phyloP scores from a whole-genome alignment of 2,113 vertebrate species.

The Aplodontia rufa region DNA sequence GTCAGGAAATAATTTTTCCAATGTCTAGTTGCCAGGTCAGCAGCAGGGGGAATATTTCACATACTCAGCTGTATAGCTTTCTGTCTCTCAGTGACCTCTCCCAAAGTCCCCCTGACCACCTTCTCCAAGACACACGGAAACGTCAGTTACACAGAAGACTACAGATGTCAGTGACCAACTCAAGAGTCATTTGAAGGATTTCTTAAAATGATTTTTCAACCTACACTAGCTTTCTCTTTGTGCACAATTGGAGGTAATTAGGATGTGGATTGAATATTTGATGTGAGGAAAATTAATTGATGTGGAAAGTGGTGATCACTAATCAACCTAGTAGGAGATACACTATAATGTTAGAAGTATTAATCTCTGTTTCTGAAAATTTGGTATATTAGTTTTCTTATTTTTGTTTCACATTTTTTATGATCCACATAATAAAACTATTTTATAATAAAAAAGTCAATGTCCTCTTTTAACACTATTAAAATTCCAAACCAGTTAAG shows the following conservation, averaged over 20 bases:
- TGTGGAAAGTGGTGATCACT: background rate
- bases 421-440: background rate
- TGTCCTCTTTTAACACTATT: background rate
- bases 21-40: background rate
- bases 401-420: background rate
- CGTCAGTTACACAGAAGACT: no score
- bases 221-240: background rate
- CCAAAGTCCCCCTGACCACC: background rate
- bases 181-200: no score
- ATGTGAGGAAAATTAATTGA: background rate
- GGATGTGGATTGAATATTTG: background rate
- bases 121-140: background rate
- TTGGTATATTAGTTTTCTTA: background rate
- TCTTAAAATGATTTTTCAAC: background rate
- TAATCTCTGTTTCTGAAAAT: background rate
- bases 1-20: background rate
- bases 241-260: background rate
- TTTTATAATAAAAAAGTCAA: background rate
- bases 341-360: background rate
- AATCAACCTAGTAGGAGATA: background rate
- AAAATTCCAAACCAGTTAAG: background rate
- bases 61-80: rapidly evolving
- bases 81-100: rapidly evolving
- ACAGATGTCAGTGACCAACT: background rate
- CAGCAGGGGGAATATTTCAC: background rate